Conservation (phyloP, 2,888 invertebrate genomes). For the Drosophila merina region DNA sequence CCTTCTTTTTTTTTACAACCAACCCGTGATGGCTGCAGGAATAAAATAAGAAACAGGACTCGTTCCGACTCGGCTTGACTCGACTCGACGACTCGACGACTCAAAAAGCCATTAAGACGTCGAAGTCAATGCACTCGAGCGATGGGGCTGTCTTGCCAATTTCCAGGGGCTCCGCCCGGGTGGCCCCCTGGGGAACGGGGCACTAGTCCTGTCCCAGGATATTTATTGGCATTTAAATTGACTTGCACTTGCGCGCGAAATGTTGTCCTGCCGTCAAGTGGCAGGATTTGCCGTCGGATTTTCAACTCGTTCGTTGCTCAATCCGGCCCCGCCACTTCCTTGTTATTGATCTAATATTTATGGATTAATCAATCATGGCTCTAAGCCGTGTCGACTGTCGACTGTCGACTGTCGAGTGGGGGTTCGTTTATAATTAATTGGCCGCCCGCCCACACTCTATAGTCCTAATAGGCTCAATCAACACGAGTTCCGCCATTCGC, state of each 20-base stretch:
- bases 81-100: constrained; percentile 17
- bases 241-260: constrained; percentile 21
- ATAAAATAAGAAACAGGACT: constrained; percentile 11
- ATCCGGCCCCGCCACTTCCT: neutral
- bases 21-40: neutral
- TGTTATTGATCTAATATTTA: constrained; percentile 28
- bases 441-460: constrained; percentile 3
- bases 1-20: neutral
- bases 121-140: constrained; percentile 60
- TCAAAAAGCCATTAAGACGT: constrained; percentile 58
- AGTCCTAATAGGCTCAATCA: constrained; percentile 49
- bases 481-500: neutral
- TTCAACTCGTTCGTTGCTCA: neutral
- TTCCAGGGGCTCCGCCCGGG: neutral
- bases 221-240: constrained; percentile 57
- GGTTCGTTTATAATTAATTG: constrained; percentile 39
- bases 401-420: neutral
- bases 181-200: neutral
- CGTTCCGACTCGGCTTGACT: constrained; percentile 9
- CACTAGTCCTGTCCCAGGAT: constrained; percentile 1
- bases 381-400: constrained; percentile 5
- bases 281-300: constrained; percentile 7
- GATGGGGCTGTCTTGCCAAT: constrained; percentile 23
- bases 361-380: constrained; percentile 32
- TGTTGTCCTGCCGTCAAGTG: neutral